A percentile compares a stretch with the other conserved stretches of the same genome.
Conservation (phyloP, 23 tunicate species). For the Trididemnum clinides region DNA sequence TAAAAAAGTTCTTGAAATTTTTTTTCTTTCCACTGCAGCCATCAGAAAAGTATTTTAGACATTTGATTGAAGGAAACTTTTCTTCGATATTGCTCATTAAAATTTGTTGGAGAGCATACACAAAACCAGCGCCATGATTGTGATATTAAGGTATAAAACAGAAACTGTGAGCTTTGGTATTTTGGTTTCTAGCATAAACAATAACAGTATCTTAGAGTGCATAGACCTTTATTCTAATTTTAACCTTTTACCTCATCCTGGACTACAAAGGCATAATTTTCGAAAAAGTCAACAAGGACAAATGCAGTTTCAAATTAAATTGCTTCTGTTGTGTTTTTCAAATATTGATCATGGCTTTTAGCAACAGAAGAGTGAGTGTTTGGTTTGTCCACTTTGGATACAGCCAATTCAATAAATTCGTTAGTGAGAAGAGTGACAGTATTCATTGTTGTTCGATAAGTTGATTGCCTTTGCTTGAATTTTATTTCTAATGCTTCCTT, state of each 20-base stretch:
- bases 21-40: conserved; percentile 32
- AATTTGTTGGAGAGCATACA: conserved; percentile 9
- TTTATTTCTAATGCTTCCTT: neutral
- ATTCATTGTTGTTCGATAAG: neutral
- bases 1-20: conserved; percentile 26
- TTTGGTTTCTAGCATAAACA: neutral
- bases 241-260: conserved; percentile 1
- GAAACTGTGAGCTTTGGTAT: neutral
- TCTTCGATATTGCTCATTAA: conserved; percentile 14
- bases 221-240: conserved; percentile 9
- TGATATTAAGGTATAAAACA: conserved; percentile 11
- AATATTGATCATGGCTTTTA: conserved; percentile 15
- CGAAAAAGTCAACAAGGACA: conserved; percentile 22
- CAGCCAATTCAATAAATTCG: conserved; percentile 7
- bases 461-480: conserved; percentile 26
- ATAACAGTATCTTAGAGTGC: neutral
- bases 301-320: conserved; percentile 1
- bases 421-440: neutral
- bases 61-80: conserved; percentile 14
- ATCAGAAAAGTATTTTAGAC: conserved; percentile 22
- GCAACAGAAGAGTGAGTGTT: conserved; percentile 30
- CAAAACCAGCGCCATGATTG: conserved; percentile 25
- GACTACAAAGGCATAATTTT: conserved; percentile 24
- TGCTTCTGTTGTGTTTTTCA: conserved; percentile 12
- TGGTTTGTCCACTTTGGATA: conserved; percentile 11